Conservation (phyloP, 2,888 invertebrate species). For the Galerucella pusilla region DNA sequence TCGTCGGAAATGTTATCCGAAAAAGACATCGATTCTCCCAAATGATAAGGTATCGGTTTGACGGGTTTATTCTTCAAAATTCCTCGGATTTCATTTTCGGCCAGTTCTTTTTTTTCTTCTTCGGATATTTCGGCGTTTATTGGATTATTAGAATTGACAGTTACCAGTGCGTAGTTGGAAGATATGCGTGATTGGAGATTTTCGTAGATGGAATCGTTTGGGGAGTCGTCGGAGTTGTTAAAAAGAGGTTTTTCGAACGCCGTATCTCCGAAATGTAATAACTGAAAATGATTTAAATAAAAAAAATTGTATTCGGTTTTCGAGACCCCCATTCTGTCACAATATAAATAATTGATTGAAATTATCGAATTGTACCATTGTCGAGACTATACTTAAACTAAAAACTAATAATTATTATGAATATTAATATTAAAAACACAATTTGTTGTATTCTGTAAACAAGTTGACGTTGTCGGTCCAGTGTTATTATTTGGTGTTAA, state of each 20-base stretch:
- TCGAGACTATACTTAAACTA: no score
- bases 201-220: conserved; percentile 38
- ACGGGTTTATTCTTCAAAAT: conserved; percentile 80
- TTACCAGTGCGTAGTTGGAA: conserved; percentile 51
- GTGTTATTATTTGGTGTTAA: no score
- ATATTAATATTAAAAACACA: no score
- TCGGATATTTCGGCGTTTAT: conserved; percentile 43
- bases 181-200: conserved; percentile 39
- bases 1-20: conserved; percentile 49
- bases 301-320: neutral
- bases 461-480: no score
- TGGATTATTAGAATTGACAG: conserved; percentile 56
- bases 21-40: conserved; percentile 72
- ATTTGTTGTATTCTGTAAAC: no score
- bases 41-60: conserved; percentile 79
- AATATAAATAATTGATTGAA: no score
- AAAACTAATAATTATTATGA: no score
- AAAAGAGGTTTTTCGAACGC: conserved; percentile 65
- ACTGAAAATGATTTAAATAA: conserved; percentile 60
- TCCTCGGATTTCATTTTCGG: conserved; percentile 69
- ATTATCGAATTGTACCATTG: no score
- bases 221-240: conserved; percentile 47
- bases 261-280: conserved; percentile 76
- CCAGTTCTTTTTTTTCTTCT: conserved; percentile 51
- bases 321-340: neutral